Evolutionary conservation across 37 sponge, comb jelly and placozoan genomes (phyloP), one percentile per base, ranked within the genome.

Genomic region (Hexactinellida sp.): DNA sequence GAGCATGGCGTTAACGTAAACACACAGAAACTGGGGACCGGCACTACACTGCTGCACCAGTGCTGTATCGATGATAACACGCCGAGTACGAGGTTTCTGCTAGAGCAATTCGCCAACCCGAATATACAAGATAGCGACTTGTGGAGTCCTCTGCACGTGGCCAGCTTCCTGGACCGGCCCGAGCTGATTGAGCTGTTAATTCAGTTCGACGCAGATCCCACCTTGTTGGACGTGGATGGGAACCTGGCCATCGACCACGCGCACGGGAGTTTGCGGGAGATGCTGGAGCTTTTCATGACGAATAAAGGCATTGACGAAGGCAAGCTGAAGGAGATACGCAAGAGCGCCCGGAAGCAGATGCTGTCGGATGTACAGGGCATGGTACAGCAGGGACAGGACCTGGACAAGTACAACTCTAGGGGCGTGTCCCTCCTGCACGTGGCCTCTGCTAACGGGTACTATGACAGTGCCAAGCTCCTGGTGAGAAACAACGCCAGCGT

Each of bases 401-500:
- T 92, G 21, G 47, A 89, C 54, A 23, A 36, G 3, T 82, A 84
- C 0, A 85, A 86, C 37, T 55, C 87, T 10, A 85, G 88, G 38
- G 94, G 94, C 38, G 90, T 90, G 23, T 55, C 94, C 36, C 83
- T 84, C 91, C 86, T 92, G 25, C 95, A 94, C 55, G 88, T 92
- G 39, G 88, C 95, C 19, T 89, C 90, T 37, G 95, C 91, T 37
- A 92, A 92, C 87, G 95, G 95, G 7, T 94, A 94, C 84, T 38
- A 85, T 34, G 85, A 86, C 76, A 85, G 87, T 36, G 84, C 90
- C 23, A 85, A 83, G 52, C 76, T 90, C 0, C 86, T 94, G 87
- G 24, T 92, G 16, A 87, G 89, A 9, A 84, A 38, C 38, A 87
- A 88, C n/a, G 89, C 87, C 30, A 55, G 85, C 36, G 37, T 94